Percentiles rank a stretch among this genome's conserved stretches.
Evolutionary conservation across 2,113 vertebrate genomes (phyloP).

Genomic region (Rhinichthys klamathensis): DNA sequence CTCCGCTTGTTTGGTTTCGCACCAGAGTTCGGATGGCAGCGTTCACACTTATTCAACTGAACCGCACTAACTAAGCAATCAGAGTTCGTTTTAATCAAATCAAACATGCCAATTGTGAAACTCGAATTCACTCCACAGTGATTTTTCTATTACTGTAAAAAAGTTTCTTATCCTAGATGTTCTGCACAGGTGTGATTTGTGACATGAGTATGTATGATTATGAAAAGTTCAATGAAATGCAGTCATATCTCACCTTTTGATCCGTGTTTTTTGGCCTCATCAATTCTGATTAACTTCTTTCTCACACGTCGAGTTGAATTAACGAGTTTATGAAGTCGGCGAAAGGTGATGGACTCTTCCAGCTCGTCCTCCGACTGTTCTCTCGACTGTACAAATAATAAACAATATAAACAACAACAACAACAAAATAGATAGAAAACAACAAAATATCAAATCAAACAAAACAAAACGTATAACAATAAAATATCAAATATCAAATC

Average conservation of each 20-base stretch:
- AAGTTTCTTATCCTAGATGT: neutral
- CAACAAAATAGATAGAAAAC: neutral
- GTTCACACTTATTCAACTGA: too few relatives aligned
- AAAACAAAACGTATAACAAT: too few relatives aligned
- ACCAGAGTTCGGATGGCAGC: too few relatives aligned
- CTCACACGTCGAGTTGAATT: conserved; percentile 91
- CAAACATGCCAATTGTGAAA: too few relatives aligned
- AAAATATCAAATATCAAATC: too few relatives aligned
- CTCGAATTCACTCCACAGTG: neutral
- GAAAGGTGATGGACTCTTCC: conserved; percentile 91
- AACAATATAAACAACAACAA: neutral
- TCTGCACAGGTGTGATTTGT: neutral
- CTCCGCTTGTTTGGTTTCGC: too few relatives aligned
- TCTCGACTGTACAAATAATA: conserved; percentile 77
- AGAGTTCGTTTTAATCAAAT: too few relatives aligned
- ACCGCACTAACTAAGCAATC: too few relatives aligned
- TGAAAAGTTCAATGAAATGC: neutral
- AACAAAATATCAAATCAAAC: neutral
- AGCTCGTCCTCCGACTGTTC: conserved; percentile 92
- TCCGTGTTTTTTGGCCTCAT: conserved; percentile 87
- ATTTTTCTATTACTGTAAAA: neutral
- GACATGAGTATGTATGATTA: neutral
- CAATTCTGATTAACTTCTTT: conserved; percentile 93
- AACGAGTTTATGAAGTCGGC: conserved; percentile 92
- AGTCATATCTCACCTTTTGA: conserved; percentile 80